phyloP scores from a whole-genome alignment of 2,113 vertebrate genomes.

The Grallaria varia region DNA sequence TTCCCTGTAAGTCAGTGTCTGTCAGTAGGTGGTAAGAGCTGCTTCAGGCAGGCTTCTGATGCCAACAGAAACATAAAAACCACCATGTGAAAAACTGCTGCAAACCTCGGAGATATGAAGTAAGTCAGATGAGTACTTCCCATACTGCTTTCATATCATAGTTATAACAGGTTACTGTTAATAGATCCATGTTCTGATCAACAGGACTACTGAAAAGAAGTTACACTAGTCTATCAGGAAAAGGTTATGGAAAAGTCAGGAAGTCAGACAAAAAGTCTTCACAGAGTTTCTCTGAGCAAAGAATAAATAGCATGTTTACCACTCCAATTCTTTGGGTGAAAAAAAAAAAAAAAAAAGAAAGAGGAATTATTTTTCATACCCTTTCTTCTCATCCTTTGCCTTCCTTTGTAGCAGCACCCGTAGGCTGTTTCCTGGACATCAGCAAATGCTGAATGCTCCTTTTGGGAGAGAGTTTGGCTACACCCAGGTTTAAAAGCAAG shows the following conservation, averaged over 20 bases:
- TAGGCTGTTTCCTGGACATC: neutral
- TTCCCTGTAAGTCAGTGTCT: neutral
- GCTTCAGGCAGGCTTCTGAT: neutral
- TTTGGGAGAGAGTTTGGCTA: neutral
- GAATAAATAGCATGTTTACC: neutral
- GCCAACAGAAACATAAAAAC: neutral
- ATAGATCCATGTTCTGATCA: neutral
- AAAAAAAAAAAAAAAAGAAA: neutral
- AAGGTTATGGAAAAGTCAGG: neutral
- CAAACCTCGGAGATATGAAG: neutral
- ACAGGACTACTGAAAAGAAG: neutral
- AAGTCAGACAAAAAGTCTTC: neutral
- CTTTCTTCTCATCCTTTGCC: neutral
- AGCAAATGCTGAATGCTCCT: neutral
- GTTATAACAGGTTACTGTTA: neutral
- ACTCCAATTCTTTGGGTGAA: neutral
- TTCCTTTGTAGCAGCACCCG: neutral
- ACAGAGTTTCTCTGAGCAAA: neutral
- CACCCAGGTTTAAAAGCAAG: neutral
- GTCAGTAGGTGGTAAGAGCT: neutral
- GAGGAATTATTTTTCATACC: fast-evolving
- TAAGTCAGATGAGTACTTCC: neutral
- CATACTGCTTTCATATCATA: neutral
- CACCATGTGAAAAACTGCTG: neutral
- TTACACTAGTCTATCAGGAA: neutral